Percentiles rank a stretch among this genome's conserved stretches.
Evolutionary conservation across 2,113 vertebrate species (phyloP).

Genomic region (Ochotona curzoniae): DNA sequence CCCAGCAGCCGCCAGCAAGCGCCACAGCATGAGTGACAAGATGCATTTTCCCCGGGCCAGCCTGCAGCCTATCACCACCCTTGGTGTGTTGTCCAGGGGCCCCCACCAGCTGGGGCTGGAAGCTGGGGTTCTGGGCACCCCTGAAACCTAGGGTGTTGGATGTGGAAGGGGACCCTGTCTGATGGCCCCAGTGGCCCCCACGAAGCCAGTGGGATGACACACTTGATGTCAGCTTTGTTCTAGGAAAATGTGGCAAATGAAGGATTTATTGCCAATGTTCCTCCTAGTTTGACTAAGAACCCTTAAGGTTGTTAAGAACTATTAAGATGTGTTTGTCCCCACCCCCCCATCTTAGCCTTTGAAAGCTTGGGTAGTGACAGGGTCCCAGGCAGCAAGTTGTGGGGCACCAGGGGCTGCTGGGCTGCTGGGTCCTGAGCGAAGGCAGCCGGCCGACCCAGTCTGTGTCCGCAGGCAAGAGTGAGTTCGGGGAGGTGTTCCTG

Average conservation of each 20-base stretch:
- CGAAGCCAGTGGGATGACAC: neutral
- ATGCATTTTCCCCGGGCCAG: slow-evolving; percentile 92
- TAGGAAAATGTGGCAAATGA: slow-evolving; percentile 17
- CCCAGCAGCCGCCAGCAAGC: slow-evolving; percentile 89
- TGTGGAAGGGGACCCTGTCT: neutral
- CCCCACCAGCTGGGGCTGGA: neutral
- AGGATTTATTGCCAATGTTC: neutral
- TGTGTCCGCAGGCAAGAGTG: slow-evolving; percentile 90
- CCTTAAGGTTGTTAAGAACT: no score
- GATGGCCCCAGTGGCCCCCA: accelerated
- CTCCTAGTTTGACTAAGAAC: neutral
- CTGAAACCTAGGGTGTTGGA: neutral
- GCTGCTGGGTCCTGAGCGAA: accelerated
- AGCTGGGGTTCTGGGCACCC: neutral
- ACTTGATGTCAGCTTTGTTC: neutral
- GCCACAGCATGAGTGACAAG: slow-evolving; percentile 93
- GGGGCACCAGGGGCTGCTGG: no score
- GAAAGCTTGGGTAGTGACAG: no score
- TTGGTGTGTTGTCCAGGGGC: slow-evolving; percentile 87
- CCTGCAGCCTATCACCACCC: slow-evolving; percentile 95
- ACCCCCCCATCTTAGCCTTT: neutral
- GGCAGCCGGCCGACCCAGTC: neutral
- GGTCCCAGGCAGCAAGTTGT: neutral
- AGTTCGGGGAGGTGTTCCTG: slow-evolving; percentile 97
- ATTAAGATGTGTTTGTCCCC: neutral